phyloP scores from a whole-genome alignment of 1,140 invertebrate species.

The Ylistrum balloti region DNA sequence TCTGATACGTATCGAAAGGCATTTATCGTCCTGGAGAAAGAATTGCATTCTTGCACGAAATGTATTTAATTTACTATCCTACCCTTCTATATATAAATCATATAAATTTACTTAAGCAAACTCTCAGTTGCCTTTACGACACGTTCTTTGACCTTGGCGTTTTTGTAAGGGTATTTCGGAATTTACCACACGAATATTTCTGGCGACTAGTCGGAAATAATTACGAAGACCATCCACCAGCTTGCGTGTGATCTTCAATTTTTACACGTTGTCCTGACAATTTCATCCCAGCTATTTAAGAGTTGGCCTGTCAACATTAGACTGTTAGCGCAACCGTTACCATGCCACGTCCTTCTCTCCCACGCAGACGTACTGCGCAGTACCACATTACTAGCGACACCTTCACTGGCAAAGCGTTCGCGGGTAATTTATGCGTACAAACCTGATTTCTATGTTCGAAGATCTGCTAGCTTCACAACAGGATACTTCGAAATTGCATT shows the following conservation, averaged over 20 bases:
- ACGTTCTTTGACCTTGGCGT: not conserved
- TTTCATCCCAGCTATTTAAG: constrained; percentile 10
- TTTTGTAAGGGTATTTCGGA: not conserved
- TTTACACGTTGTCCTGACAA: constrained; percentile 7
- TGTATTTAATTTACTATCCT: no score
- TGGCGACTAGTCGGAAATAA: not conserved
- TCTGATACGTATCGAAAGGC: no score
- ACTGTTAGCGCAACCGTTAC: not conserved
- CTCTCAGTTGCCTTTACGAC: not conserved
- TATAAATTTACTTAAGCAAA: no score
- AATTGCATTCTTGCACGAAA: no score
- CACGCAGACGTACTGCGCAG: constrained; percentile 15
- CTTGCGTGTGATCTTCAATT: constrained; percentile 22
- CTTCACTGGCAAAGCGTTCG: constrained; percentile 8
- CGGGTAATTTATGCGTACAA: not conserved
- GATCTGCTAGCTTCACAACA: not conserved
- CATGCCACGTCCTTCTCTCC: not conserved
- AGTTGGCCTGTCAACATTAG: not conserved
- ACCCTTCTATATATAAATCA: no score
- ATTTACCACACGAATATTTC: not conserved
- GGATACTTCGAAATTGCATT: constrained; percentile 1
- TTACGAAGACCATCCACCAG: constrained; percentile 9
- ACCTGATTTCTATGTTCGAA: not conserved
- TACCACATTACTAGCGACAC: not conserved
- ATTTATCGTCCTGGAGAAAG: no score